Conservation (phyloP, 2,113 vertebrate genomes). For the Forbesichthys papilliferus region DNA sequence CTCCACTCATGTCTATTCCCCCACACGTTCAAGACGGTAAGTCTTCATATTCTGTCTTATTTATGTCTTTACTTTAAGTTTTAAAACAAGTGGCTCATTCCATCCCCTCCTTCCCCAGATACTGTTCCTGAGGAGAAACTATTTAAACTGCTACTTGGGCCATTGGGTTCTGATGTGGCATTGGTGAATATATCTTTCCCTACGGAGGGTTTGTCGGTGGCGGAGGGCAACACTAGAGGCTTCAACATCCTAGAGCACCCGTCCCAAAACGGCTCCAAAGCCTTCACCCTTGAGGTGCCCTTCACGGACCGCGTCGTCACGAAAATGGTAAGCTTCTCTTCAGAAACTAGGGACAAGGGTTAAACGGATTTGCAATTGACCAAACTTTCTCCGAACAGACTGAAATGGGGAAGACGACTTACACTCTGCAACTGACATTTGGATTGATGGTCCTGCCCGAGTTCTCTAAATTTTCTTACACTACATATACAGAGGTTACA, state of each 20-base stretch:
- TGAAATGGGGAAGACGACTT: neutral
- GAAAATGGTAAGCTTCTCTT: constrained; percentile 56
- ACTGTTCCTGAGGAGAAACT: constrained; percentile 49
- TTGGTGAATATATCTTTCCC: constrained; percentile 73
- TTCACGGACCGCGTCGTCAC: constrained; percentile 62
- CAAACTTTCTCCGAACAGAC: constrained; percentile 40
- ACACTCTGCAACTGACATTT: constrained; percentile 58
- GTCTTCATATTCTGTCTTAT: constrained; percentile 23
- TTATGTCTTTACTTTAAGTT: no score
- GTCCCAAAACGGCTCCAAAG: constrained; percentile 65
- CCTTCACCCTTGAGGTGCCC: constrained; percentile 67
- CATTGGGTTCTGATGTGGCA: constrained; percentile 72
- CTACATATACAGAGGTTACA: constrained; percentile 41
- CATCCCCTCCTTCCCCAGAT: constrained; percentile 36
- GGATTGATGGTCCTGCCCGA: constrained; percentile 60
- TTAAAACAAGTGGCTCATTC: neutral
- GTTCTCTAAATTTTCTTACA: constrained; percentile 39
- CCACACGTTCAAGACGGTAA: constrained; percentile 63
- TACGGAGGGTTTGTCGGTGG: constrained; percentile 44
- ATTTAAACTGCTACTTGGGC: constrained; percentile 74
- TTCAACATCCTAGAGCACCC: constrained; percentile 52
- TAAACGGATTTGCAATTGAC: neutral
- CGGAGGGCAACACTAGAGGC: constrained; percentile 55
- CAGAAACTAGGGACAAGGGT: neutral
- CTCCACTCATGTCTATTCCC: constrained; percentile 35